Conservation (phyloP, 2,113 vertebrate species). For the Malaclemys terrapin region DNA sequence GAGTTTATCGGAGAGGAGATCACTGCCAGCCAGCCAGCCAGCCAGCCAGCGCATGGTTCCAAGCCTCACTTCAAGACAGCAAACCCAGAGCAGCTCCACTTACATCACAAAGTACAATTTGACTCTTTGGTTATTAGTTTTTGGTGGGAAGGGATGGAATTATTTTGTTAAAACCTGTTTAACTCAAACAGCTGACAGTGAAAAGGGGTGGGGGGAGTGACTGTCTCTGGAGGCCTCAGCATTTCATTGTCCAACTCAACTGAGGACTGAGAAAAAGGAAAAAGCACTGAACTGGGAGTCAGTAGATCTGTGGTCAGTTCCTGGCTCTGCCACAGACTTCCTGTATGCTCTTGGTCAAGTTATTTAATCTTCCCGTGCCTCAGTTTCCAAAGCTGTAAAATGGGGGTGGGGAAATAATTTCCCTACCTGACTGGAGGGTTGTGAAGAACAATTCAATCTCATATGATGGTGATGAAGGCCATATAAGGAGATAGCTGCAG, state of each 20-base stretch:
- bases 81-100: neutral
- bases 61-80: neutral
- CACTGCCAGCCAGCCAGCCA: neutral
- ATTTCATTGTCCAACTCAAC: neutral
- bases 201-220: neutral
- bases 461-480: neutral
- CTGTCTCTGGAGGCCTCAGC: neutral
- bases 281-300: neutral
- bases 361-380: neutral
- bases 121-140: neutral
- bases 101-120: neutral
- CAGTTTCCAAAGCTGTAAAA: neutral
- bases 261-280: neutral
- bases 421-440: neutral
- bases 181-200: neutral
- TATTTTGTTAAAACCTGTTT: neutral
- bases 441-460: neutral
- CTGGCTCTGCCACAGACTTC: neutral
- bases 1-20: neutral
- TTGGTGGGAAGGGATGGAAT: neutral
- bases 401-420: neutral
- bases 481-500: neutral
- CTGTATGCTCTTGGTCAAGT: neutral
- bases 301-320: neutral
- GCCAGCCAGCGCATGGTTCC: neutral